Conservation (phyloP, 2,888 invertebrate genomes). For the Trachelus iudaicus region DNA sequence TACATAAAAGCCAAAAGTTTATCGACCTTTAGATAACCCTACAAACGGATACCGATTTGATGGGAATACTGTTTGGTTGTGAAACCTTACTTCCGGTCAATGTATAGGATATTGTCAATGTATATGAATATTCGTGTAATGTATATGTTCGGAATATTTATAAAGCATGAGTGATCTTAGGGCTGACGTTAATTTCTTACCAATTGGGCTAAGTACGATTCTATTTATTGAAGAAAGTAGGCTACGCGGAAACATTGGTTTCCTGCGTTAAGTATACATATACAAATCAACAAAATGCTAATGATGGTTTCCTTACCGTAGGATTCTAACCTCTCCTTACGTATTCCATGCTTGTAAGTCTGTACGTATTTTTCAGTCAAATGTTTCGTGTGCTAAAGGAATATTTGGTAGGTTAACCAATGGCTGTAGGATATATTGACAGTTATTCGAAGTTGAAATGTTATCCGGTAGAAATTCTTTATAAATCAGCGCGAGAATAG, state of each 20-base stretch:
- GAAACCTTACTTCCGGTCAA: neutral
- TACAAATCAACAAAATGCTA: neutral
- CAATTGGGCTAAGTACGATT: slow-evolving; percentile 26
- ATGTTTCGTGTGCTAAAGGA: neutral
- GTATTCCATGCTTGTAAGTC: neutral
- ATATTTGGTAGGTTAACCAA: neutral
- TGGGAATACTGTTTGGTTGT: neutral
- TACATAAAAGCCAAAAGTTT: neutral
- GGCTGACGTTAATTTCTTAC: neutral
- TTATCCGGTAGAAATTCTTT: neutral
- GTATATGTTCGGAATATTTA: neutral
- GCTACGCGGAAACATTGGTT: slow-evolving; percentile 23
- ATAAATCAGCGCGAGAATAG: neutral
- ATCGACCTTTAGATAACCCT: neutral
- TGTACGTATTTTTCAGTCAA: neutral
- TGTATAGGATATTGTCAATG: neutral
- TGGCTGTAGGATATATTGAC: neutral
- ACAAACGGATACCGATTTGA: neutral
- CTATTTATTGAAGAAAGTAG: slow-evolving; percentile 43
- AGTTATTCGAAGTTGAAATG: neutral
- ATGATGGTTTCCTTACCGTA: neutral
- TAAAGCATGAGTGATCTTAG: neutral
- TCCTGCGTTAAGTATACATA: neutral
- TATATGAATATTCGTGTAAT: neutral
- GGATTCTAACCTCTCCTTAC: neutral